These are phyloP conservation scores for Platerodrilus igneus DNA, from an alignment of 2,888 invertebrate genomes.

Conservation along the genomic window DNA sequence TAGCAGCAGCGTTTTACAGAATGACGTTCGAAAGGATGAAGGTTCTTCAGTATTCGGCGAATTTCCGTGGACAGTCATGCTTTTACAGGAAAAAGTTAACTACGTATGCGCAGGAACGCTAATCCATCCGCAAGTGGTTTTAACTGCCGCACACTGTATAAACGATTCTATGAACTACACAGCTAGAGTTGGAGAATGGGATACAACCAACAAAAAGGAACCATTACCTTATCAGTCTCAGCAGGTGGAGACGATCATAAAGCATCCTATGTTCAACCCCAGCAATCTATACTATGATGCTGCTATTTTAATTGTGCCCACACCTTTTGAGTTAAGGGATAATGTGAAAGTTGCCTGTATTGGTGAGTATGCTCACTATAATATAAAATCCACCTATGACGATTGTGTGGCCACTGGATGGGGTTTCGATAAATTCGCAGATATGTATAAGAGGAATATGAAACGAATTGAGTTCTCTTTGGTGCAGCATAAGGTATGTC, in stretches of 20 bases:
- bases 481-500: constrained; percentile 45
- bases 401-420: constrained; percentile 13
- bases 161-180: constrained; percentile 45
- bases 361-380: not conserved
- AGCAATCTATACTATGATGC: constrained; percentile 65
- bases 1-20: too few species aligned
- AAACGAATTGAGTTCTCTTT: constrained; percentile 67
- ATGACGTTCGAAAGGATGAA: too few species aligned
- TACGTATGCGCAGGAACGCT: constrained; percentile 72
- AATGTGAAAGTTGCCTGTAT: constrained; percentile 14
- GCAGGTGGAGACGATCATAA: constrained; percentile 6
- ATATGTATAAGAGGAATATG: constrained; percentile 52
- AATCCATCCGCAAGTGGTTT: constrained; percentile 62
- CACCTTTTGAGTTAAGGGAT: constrained; percentile 55
- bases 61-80: constrained; percentile 74
- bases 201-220: not conserved
- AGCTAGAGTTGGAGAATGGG: constrained; percentile 14
- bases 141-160: constrained; percentile 73
- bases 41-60: constrained; percentile 69
- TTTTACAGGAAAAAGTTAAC: constrained; percentile 53
- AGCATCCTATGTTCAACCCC: constrained; percentile 43
- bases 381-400: not conserved
- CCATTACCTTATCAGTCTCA: constrained; percentile 4
- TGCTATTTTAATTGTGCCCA: constrained; percentile 59
- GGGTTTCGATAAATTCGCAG: constrained; percentile 45